phyloP scores from a whole-genome alignment of 2,113 vertebrate species.

The Australoheros scitulus region DNA sequence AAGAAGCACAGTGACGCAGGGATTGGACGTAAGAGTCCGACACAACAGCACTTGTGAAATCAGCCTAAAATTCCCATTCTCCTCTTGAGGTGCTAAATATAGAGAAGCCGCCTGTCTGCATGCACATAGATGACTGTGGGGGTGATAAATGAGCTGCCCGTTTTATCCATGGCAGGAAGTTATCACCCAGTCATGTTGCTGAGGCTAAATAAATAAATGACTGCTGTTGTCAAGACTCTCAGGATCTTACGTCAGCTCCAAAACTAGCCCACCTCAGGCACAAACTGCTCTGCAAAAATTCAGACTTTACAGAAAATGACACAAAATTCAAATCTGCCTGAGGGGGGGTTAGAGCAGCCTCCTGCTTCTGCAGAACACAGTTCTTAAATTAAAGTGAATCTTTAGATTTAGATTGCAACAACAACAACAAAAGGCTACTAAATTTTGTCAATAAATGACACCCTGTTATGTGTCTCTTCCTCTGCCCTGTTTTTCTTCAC shows the following conservation, averaged over 20 bases:
- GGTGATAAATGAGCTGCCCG: constrained; percentile 38
- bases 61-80: constrained; percentile 17
- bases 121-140: constrained; percentile 25
- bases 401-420: not conserved
- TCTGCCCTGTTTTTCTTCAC: constrained; percentile 66
- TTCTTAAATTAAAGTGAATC: constrained; percentile 2
- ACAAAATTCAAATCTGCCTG: constrained; percentile 47
- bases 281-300: constrained; percentile 3
- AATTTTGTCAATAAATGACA: constrained; percentile 40
- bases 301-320: not conserved
- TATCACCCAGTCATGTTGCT: constrained; percentile 17
- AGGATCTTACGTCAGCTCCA: constrained; percentile 51
- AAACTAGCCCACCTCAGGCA: constrained; percentile 66
- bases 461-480: constrained; percentile 24
- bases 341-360: constrained; percentile 52
- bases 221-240: constrained; percentile 55
- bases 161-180: constrained; percentile 15
- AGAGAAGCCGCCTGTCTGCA: constrained; percentile 34
- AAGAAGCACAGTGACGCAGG: constrained; percentile 36
- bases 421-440: not conserved
- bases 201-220: not conserved
- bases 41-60: constrained; percentile 66
- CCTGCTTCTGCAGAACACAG: constrained; percentile 47
- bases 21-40: constrained; percentile 39
- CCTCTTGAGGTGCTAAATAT: constrained; percentile 43